Evolutionary conservation across 2,888 invertebrate genomes (phyloP), one percentile per base, ranked within the genome.

Genomic region (Diarsia brunnea): DNA sequence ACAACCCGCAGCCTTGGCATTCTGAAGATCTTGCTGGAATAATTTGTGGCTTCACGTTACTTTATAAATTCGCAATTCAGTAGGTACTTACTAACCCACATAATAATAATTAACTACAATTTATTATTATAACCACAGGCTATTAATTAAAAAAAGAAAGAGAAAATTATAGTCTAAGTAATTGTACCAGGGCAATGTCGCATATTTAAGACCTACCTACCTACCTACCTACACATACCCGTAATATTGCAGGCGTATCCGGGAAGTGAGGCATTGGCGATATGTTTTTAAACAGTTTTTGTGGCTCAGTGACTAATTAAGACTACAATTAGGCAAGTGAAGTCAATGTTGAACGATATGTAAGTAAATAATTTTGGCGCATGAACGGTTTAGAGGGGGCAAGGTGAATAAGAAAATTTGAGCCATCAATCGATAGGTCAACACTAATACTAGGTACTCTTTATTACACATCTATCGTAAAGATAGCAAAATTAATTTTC

Each of bases 181-280:
- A 66, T 72, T 80, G 73, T 24, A 61, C 67, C 49, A 38, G 24
- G 38, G 63, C 66, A 67, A 72, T 78, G 65, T 69, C 47, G 74
- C 69, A 71, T 86, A 82, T 75, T 81, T 87, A 79, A 71, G 63
- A 76, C 16, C 8, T n/a, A 43, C 43, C 14, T 60, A 31, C 31
- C 31, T 70, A 71, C 16, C 8, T n/a, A 43, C 43, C 14, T 60
- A 31, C 31, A 21, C n/a, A n/a, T 70, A 71, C 31, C 27, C 65
- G 76, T 68, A 74, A 79, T 82, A 80, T 80, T 64, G 83, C 87
- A 78, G 89, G 90, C 91, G 88, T 91, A 91, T 92, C 92, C 87
- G 88, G 87, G 87, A 88, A 87, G 87, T 83, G 84, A 76, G 76
- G 74, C 88, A 91, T 91, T 90, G 91, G 87, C 89, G 82, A 91